Evolutionary conservation across 1,140 invertebrate genomes (phyloP).

Genomic region (Neocloeon triangulifer): DNA sequence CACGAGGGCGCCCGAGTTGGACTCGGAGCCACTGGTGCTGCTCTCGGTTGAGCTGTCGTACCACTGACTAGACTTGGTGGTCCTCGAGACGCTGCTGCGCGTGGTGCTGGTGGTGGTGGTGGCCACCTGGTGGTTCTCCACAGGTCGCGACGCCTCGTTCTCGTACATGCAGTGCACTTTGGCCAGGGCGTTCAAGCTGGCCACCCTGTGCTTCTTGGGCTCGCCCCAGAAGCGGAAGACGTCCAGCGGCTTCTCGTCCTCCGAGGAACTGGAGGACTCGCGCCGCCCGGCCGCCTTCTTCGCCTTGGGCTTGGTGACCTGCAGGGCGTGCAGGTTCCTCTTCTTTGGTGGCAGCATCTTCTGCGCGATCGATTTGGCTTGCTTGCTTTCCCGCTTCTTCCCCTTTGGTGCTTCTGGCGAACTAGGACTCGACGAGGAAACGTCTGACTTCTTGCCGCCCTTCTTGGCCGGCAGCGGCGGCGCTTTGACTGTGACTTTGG

Average conservation of each 20-base stretch:
- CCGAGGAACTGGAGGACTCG: not conserved
- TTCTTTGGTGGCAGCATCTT: not conserved
- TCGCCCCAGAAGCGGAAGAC: constrained; percentile 34
- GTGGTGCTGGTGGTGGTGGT: not conserved
- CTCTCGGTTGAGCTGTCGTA: constrained; percentile 17
- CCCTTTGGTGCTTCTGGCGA: no score
- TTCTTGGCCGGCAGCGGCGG: no score
- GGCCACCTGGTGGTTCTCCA: not conserved
- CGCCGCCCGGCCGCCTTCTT: not conserved
- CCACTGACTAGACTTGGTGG: constrained; percentile 27
- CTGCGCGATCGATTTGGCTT: not conserved
- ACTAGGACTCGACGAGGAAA: no score
- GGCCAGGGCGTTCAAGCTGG: constrained; percentile 70
- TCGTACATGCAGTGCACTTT: constrained; percentile 82
- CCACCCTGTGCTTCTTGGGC: constrained; percentile 59
- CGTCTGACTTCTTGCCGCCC: no score
- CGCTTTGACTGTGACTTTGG: no score
- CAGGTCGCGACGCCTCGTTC: constrained; percentile 40
- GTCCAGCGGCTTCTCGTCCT: constrained; percentile 10
- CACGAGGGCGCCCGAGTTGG: constrained; percentile 8
- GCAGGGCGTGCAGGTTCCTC: not conserved
- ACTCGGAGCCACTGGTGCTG: constrained; percentile 5
- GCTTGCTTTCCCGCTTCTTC: not conserved
- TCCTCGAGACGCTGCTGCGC: not conserved
- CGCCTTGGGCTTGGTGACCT: not conserved